These are phyloP conservation scores for Lates calcarifer DNA, from an alignment of 2,113 vertebrate genomes.

Conservation along the genomic window DNA sequence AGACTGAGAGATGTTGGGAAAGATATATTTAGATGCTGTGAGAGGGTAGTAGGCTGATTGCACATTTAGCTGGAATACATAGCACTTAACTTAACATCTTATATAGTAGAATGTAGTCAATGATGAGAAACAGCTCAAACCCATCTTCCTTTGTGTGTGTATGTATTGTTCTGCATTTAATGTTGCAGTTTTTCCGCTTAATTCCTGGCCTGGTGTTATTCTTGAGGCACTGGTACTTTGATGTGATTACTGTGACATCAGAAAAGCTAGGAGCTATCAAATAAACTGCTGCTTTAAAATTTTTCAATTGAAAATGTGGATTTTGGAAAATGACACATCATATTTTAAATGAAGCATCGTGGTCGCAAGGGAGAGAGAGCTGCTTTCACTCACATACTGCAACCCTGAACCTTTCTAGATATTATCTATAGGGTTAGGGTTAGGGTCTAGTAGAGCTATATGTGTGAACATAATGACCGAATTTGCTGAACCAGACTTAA, in stretches of 20 bases:
- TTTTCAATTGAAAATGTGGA: not conserved
- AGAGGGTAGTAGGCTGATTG: slow-evolving; percentile 18
- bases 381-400: too few relatives aligned
- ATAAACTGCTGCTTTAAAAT: not conserved
- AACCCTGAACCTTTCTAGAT: too few relatives aligned
- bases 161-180: not conserved
- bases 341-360: slow-evolving; percentile 10
- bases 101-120: not conserved
- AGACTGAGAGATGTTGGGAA: slow-evolving; percentile 6
- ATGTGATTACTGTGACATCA: not conserved
- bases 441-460: too few relatives aligned
- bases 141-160: not conserved
- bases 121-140: not conserved
- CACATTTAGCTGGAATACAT: slow-evolving; percentile 8
- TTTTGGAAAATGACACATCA: not conserved
- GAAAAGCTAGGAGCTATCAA: not conserved
- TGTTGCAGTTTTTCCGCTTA: not conserved
- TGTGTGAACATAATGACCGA: too few relatives aligned
- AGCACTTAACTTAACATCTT: not conserved
- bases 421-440: too few relatives aligned
- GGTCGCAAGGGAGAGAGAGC: not conserved
- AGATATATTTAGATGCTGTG: slow-evolving; percentile 32
- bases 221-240: not conserved
- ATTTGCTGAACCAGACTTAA: too few relatives aligned
- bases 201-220: not conserved